Conservation (phyloP, 2,113 vertebrate species). For the Noturus placidus region DNA sequence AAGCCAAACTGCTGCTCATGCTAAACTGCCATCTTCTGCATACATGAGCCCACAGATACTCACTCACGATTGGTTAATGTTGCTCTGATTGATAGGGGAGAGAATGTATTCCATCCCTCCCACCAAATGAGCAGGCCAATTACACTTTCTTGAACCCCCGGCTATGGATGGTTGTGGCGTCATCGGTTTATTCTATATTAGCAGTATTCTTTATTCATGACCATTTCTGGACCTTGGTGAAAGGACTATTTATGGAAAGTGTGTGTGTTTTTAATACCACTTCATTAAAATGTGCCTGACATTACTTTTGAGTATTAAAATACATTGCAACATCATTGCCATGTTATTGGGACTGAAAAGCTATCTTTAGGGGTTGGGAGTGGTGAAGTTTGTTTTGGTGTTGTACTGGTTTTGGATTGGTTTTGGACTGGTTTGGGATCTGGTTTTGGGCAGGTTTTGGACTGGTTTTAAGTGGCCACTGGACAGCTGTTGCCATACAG, state of each 20-base stretch:
- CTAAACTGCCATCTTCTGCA: not conserved
- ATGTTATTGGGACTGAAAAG: not conserved
- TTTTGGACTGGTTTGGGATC: not conserved
- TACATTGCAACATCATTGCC: not conserved
- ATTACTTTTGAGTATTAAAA: not conserved
- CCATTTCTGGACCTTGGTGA: not conserved
- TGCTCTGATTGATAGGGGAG: not conserved
- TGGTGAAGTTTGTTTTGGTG: not conserved
- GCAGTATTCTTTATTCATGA: not conserved
- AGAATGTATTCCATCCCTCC: not conserved
- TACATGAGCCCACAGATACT: not conserved
- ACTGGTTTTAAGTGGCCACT: not conserved
- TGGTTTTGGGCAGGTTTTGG: not conserved
- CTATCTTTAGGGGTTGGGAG: slow-evolving; percentile 14
- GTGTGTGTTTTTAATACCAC: not conserved
- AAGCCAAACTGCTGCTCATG: not conserved
- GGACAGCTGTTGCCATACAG: not conserved
- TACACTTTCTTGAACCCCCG: not conserved
- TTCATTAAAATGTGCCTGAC: not conserved
- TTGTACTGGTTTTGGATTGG: not conserved
- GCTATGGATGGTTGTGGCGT: not conserved
- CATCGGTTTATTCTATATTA: not conserved
- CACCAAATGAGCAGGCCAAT: not conserved
- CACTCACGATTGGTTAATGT: not conserved
- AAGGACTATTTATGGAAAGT: not conserved